Percentiles rank a stretch among this genome's conserved stretches.
Evolutionary conservation across 2,113 vertebrate genomes (phyloP).

Genomic region (Engraulis encrasicolus): DNA sequence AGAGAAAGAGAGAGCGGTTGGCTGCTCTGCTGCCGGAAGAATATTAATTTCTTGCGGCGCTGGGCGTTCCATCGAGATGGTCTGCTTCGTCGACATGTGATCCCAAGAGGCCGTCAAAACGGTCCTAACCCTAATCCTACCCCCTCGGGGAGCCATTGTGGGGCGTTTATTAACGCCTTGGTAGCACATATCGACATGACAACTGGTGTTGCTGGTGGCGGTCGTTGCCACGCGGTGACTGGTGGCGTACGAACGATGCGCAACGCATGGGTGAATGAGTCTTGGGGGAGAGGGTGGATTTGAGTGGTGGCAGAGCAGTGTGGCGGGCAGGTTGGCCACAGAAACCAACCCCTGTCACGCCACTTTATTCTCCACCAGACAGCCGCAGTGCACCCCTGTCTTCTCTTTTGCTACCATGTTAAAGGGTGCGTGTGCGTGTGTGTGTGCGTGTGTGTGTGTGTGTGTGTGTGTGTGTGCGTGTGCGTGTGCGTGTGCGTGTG

Average conservation of each 20-base stretch:
- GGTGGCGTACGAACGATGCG: not conserved
- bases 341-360: constrained; percentile 6
- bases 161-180: too few species aligned
- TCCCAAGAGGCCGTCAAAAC: too few species aligned
- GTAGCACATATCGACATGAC: too few species aligned
- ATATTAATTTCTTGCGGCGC: not conserved
- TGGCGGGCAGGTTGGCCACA: not conserved
- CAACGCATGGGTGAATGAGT: not conserved
- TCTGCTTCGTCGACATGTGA: too few species aligned
- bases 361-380: not conserved
- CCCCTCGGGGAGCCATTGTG: too few species aligned
- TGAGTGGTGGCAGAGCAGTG: not conserved
- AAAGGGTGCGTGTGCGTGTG: not conserved
- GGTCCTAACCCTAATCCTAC: too few species aligned
- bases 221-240: too few species aligned
- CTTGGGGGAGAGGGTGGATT: not conserved
- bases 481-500: not conserved
- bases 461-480: constrained; percentile 5
- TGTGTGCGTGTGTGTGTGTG: constrained; percentile 11
- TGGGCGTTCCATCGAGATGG: too few species aligned
- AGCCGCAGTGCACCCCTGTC: not conserved
- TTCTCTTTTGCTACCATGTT: not conserved
- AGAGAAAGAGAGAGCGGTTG: too few species aligned
- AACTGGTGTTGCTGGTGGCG: too few species aligned
- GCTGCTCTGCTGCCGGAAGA: too few species aligned